Evolutionary conservation across 2,797 vertebrate genomes (phyloP), one percentile per base, ranked within the genome.

Genomic region (Tarsius wallacei): DNA sequence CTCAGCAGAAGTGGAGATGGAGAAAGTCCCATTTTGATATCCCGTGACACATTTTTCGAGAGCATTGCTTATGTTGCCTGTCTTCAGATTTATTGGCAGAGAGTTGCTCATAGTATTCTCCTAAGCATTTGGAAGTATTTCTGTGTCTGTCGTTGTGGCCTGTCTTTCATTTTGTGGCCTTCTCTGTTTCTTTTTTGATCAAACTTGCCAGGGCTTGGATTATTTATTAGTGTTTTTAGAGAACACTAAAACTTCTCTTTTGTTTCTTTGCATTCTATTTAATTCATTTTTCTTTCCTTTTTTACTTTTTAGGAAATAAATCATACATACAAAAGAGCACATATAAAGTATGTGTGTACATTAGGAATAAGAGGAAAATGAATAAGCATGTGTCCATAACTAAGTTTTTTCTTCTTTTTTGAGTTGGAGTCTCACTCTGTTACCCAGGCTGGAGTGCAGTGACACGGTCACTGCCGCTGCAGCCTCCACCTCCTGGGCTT

Each of bases 261-360:
- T 89, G 42, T 59, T 93, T 82, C 66, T 64, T 78, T 73, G 86
- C 21, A 68, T 83, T 78, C 22, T 24, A 15, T 88, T 64, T 91
- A 81, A 80, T 97, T 80, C 83, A 85, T 81, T 63, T 90, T 16
- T 36, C 36, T 36, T 84, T 88, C 80, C 51, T 22, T 61, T 95
- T 59, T 92, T 59, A 49, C 63, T 91, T 63, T 93, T 73, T 91
- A 24, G 73, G 57, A 80, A 95, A 87, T 90, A 78, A 78, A 68
- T 93, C 59, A 84, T 59, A 74, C 42, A 83, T 47, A 77, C 24
- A 83, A 53, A 83, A 77, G 13, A 90, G n/a, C 59, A 7, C 63
- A 49, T 71, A 47, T 47, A 31, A 92, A 71, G 36, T 33, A n/a
- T 82, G 55, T 15, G 49, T 10, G 42, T 57, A 61, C 55, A 78